These are phyloP conservation scores for Chaitophorus viminalis DNA, from an alignment of 2,888 invertebrate genomes.

Conservation along the genomic window DNA sequence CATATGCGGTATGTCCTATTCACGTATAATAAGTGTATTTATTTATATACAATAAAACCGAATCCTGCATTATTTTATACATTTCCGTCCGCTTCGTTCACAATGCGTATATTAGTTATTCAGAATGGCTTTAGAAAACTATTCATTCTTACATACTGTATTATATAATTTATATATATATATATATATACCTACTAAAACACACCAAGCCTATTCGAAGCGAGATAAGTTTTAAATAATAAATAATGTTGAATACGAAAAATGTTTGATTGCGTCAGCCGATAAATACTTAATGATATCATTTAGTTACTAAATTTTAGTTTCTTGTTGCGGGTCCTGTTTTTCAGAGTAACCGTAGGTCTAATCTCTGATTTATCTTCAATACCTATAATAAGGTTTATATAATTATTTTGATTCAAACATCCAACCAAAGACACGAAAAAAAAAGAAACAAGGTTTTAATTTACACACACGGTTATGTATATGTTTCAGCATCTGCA, in stretches of 20 bases:
- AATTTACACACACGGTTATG: no score
- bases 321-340: neutral
- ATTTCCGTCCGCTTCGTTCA: conserved; percentile 19
- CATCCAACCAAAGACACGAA: no score
- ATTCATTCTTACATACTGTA: neutral
- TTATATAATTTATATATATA: neutral
- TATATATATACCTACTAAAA: neutral
- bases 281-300: neutral
- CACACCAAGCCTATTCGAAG: neutral
- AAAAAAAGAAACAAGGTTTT: no score
- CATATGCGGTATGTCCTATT: no score
- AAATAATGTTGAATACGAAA: neutral
- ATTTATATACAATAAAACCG: neutral
- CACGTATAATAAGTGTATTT: neutral
- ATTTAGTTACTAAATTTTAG: no score
- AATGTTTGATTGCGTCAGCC: neutral
- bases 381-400: no score
- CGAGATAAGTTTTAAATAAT: conserved; percentile 4
- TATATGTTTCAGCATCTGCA: no score
- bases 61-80: neutral
- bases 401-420: no score
- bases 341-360: neutral
- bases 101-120: neutral
- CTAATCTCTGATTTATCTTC: neutral
- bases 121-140: neutral